Percentiles rank a stretch among this genome's conserved stretches.
Conservation (phyloP, 2,888 invertebrate species). For the Ornithoptera alexandrae region DNA sequence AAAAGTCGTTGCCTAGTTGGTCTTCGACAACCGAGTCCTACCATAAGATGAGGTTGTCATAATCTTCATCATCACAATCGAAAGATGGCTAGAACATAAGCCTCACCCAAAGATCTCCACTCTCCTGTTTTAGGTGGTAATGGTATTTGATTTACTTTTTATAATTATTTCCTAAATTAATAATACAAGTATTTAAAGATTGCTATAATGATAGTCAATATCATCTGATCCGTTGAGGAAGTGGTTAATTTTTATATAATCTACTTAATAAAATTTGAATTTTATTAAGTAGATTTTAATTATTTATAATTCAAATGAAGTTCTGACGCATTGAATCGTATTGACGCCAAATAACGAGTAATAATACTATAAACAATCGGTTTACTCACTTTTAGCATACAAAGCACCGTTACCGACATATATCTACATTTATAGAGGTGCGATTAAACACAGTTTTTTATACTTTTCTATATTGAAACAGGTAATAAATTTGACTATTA, state of each 20-base stretch:
- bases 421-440: not conserved
- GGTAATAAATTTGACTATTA: constrained; percentile 7
- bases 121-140: too few species aligned
- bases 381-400: constrained; percentile 10
- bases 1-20: too few species aligned
- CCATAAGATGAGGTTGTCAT: too few species aligned
- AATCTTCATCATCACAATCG: too few species aligned
- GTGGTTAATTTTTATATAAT: not conserved
- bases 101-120: too few species aligned
- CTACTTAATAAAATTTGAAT: not conserved
- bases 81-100: too few species aligned
- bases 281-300: not conserved
- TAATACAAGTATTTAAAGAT: too few species aligned
- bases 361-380: constrained; percentile 5
- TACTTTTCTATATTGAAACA: constrained; percentile 1
- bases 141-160: too few species aligned
- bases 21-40: too few species aligned
- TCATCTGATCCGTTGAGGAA: too few species aligned
- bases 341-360: constrained; percentile 17
- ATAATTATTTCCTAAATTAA: too few species aligned
- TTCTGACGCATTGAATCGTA: not conserved
- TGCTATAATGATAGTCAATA: too few species aligned
- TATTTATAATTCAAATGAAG: not conserved
- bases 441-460: not conserved
- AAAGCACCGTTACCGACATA: constrained; percentile 1